These are phyloP conservation scores for Epinephelus coioides DNA, from an alignment of 2,797 vertebrate species.

Conservation along the genomic window DNA sequence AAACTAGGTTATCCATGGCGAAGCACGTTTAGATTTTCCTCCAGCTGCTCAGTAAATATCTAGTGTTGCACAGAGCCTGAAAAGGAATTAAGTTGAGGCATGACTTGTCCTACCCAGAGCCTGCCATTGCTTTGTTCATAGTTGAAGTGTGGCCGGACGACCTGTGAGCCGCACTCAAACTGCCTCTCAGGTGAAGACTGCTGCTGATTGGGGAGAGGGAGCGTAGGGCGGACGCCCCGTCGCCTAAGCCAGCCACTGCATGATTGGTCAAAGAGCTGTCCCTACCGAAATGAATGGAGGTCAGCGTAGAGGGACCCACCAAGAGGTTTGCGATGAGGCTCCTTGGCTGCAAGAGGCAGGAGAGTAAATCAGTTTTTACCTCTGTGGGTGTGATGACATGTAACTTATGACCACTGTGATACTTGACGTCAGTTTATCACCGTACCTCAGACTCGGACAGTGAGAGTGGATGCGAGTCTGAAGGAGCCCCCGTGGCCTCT, in stretches of 20 bases:
- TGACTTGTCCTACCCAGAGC: slow-evolving; percentile 88
- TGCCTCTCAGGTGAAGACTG: slow-evolving; percentile 85
- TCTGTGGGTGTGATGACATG: neutral
- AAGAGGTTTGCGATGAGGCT: slow-evolving; percentile 96
- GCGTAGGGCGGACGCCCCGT: slow-evolving; percentile 91
- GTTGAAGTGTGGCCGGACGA: slow-evolving; percentile 70
- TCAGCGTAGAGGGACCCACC: slow-evolving; percentile 89
- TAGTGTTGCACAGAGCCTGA: neutral
- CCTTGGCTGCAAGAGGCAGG: slow-evolving; percentile 88
- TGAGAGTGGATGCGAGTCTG: slow-evolving; percentile 90
- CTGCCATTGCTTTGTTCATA: slow-evolving; percentile 86
- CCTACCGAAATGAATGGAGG: slow-evolving; percentile 87
- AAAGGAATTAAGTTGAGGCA: neutral
- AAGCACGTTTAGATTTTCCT: neutral
- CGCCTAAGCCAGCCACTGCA: slow-evolving; percentile 81
- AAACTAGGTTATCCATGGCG: neutral
- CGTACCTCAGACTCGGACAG: slow-evolving; percentile 94
- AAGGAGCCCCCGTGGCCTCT: slow-evolving; percentile 88
- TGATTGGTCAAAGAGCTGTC: slow-evolving; percentile 89
- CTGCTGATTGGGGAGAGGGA: slow-evolving; percentile 94
- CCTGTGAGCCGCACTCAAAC: slow-evolving; percentile 79
- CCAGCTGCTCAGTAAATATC: neutral
- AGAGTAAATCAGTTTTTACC: neutral
- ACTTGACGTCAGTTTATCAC: neutral
- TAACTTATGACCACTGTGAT: neutral